Percentiles rank a stretch among this genome's conserved stretches.
phyloP scores from a whole-genome alignment of 2,888 invertebrate species.

The Nymphalis urticae region DNA sequence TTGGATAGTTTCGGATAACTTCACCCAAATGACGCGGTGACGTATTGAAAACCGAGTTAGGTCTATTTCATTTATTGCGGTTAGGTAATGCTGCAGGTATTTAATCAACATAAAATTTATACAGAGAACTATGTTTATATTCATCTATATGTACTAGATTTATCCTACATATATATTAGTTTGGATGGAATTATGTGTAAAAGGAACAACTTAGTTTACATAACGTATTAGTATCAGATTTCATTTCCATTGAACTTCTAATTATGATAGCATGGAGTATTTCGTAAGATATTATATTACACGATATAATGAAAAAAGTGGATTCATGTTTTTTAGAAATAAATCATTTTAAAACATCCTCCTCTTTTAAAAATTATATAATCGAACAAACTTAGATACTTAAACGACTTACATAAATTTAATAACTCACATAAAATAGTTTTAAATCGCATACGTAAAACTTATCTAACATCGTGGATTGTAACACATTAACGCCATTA shows the following conservation, averaged over 20 bases:
- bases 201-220: too few species aligned
- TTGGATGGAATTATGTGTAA: too few species aligned
- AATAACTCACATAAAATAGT: constrained; percentile 12
- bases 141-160: neutral
- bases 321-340: too few species aligned
- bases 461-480: constrained; percentile 20
- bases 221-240: too few species aligned
- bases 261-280: too few species aligned
- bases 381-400: too few species aligned
- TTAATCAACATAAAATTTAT: constrained; percentile 8
- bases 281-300: too few species aligned
- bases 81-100: constrained; percentile 2
- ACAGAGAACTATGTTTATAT: too few species aligned
- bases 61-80: constrained; percentile 25
- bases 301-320: too few species aligned
- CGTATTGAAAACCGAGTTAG: constrained; percentile 33
- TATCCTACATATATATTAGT: neutral
- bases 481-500: constrained; percentile 35
- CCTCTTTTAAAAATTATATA: too few species aligned
- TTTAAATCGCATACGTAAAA: constrained; percentile 12
- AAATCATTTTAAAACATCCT: too few species aligned
- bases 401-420: neutral
- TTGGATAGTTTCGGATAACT: constrained; percentile 26
- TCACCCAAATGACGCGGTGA: constrained; percentile 34
- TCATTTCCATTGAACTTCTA: too few species aligned